A percentile compares a stretch with the other conserved stretches of the same genome.
Evolutionary conservation across 2,113 vertebrate species (phyloP).

Genomic region (Brachyhypopomus occidentalis): DNA sequence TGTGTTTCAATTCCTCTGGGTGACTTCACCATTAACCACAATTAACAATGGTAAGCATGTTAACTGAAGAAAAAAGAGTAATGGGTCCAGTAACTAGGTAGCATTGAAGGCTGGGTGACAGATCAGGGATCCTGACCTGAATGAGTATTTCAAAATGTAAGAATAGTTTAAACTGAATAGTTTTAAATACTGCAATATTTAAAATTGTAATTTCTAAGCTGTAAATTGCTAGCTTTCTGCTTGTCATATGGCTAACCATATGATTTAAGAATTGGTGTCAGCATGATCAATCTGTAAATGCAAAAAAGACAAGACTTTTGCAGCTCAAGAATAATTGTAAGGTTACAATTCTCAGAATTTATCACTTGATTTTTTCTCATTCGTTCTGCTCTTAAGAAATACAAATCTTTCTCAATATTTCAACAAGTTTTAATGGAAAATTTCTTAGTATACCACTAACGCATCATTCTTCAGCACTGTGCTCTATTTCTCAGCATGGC

Average conservation of each 20-base stretch:
- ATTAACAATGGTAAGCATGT: neutral
- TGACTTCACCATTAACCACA: constrained; percentile 14
- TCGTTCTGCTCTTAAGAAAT: neutral
- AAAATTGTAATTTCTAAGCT: no score
- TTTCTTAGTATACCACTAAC: constrained; percentile 14
- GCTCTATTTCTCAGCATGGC: constrained; percentile 9
- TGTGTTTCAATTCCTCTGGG: constrained; percentile 27
- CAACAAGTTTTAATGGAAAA: neutral
- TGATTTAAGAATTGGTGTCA: no score
- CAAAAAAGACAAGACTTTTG: no score
- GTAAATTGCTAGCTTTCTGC: no score
- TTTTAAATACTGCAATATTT: no score
- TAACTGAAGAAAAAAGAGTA: neutral
- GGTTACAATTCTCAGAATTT: no score
- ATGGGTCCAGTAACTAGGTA: constrained; percentile 17
- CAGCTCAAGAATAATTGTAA: no score
- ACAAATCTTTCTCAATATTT: neutral
- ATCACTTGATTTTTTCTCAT: neutral
- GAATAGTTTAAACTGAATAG: no score
- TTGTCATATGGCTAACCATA: no score
- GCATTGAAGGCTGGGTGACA: constrained; percentile 3
- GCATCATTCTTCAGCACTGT: neutral
- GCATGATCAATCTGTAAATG: no score
- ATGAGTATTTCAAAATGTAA: neutral
- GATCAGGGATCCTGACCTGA: neutral